Conservation (phyloP, 2,797 vertebrate species). For the Synanceia verrucosa region DNA sequence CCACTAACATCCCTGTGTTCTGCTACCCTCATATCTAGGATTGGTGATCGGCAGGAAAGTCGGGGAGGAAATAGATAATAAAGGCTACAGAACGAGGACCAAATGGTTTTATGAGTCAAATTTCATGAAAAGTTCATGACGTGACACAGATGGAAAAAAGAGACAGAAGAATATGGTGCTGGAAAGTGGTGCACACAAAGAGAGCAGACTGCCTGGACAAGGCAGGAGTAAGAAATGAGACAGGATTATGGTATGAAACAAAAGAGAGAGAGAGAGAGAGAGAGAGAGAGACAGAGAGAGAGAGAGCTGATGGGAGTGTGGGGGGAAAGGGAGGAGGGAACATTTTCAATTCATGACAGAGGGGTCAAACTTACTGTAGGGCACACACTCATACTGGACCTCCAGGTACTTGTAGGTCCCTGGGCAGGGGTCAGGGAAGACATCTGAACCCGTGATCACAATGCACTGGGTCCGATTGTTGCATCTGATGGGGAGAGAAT, state of each 20-base stretch:
- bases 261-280: constrained; percentile 22
- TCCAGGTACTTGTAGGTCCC: constrained; percentile 99
- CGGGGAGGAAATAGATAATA: constrained; percentile 74
- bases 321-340: background rate
- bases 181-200: constrained; percentile 59
- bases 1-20: constrained; percentile 52
- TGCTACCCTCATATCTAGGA: constrained; percentile 66
- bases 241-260: constrained; percentile 31
- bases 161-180: constrained; percentile 64
- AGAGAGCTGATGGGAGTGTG: constrained; percentile 21
- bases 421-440: constrained; percentile 99
- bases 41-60: constrained; percentile 63
- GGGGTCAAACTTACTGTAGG: constrained; percentile 97
- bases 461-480: constrained; percentile 99
- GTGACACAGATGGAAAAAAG: constrained; percentile 71
- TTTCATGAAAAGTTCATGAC: constrained; percentile 75
- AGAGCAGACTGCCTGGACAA: constrained; percentile 55
- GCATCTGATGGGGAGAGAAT: constrained; percentile 83
- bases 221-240: constrained; percentile 48
- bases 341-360: constrained; percentile 69
- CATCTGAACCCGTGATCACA: constrained; percentile 98
- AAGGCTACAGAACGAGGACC: constrained; percentile 67
- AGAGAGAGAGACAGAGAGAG: constrained; percentile 15
- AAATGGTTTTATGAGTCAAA: constrained; percentile 71
- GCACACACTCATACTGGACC: constrained; percentile 99